Evolutionary conservation across 2,113 vertebrate species (phyloP).

Genomic region (Poeciliopsis prolifica): DNA sequence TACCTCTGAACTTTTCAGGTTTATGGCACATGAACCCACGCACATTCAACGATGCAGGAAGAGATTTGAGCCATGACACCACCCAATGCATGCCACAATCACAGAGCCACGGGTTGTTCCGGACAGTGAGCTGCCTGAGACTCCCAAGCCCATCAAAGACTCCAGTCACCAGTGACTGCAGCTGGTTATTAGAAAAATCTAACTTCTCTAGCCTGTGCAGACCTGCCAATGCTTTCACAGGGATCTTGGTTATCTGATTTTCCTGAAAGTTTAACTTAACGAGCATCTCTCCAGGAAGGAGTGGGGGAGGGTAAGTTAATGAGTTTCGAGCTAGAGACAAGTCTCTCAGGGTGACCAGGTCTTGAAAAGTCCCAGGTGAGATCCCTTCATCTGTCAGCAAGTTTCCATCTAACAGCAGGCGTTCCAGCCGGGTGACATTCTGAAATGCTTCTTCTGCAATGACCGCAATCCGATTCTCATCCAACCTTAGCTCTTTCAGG

Average conservation of each 20-base stretch:
- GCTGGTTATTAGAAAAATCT: slow-evolving; percentile 94
- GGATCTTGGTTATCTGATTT: slow-evolving; percentile 95
- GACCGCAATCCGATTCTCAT: slow-evolving; percentile 94
- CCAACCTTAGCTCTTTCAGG: slow-evolving; percentile 91
- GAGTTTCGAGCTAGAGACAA: slow-evolving; percentile 94
- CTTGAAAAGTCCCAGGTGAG: slow-evolving; percentile 91
- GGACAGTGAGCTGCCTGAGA: slow-evolving; percentile 89
- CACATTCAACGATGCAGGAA: slow-evolving; percentile 90
- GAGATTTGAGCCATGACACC: slow-evolving; percentile 93
- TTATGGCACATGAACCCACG: slow-evolving; percentile 93
- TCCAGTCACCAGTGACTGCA: slow-evolving; percentile 87
- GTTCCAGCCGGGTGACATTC: slow-evolving; percentile 92
- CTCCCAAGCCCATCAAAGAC: slow-evolving; percentile 91
- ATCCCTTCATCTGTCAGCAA: slow-evolving; percentile 95
- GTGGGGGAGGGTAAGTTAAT: slow-evolving; percentile 88
- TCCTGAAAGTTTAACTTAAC: slow-evolving; percentile 92
- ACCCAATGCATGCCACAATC: slow-evolving; percentile 96
- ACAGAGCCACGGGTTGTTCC: slow-evolving; percentile 95
- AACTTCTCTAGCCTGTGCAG: slow-evolving; percentile 91
- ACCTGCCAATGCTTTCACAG: slow-evolving; percentile 87
- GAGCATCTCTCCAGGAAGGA: slow-evolving; percentile 88
- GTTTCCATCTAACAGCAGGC: slow-evolving; percentile 94
- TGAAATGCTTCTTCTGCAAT: slow-evolving; percentile 95
- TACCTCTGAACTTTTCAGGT: slow-evolving; percentile 92
- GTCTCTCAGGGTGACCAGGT: slow-evolving; percentile 90